Evolutionary conservation across 2,113 vertebrate species (phyloP).

Genomic region (Lophotis ruficrista): DNA sequence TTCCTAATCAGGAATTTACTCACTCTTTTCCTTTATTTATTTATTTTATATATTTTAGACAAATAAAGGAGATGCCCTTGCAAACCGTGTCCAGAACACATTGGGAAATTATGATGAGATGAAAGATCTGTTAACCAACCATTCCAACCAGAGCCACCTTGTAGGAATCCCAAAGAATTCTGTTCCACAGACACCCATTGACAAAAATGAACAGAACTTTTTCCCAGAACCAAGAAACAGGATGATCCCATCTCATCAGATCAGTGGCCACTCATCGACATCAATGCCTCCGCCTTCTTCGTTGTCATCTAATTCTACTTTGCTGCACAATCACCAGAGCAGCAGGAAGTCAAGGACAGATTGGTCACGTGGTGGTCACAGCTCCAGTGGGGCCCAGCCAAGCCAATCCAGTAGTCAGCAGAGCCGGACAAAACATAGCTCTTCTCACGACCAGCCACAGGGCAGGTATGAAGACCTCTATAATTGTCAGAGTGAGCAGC

Average conservation of each 20-base stretch:
- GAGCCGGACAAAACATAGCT: conserved; percentile 80
- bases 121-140: conserved; percentile 93
- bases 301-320: conserved; percentile 76
- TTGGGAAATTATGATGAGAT: conserved; percentile 95
- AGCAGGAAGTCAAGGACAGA: conserved; percentile 87
- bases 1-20: conserved; percentile 57
- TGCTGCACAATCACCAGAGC: conserved; percentile 77
- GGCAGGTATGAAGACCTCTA: conserved; percentile 87
- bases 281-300: conserved; percentile 78
- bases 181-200: conserved; percentile 83
- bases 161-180: conserved; percentile 96
- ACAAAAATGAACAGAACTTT: conserved; percentile 83
- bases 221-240: conserved; percentile 83
- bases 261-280: conserved; percentile 56
- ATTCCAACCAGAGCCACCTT: conserved; percentile 95
- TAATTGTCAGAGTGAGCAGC: conserved; percentile 84
- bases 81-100: conserved; percentile 93
- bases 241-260: conserved; percentile 77
- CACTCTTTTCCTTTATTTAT: conserved; percentile 18
- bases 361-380: conserved; percentile 83
- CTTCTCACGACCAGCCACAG: conserved; percentile 80
- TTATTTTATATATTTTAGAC: conserved; percentile 80
- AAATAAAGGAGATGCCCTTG: conserved; percentile 94
- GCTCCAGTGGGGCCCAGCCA: conserved; percentile 67
- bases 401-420: conserved; percentile 73